Conservation (phyloP, 2,113 vertebrate species). For the Ammodytes marinus region DNA sequence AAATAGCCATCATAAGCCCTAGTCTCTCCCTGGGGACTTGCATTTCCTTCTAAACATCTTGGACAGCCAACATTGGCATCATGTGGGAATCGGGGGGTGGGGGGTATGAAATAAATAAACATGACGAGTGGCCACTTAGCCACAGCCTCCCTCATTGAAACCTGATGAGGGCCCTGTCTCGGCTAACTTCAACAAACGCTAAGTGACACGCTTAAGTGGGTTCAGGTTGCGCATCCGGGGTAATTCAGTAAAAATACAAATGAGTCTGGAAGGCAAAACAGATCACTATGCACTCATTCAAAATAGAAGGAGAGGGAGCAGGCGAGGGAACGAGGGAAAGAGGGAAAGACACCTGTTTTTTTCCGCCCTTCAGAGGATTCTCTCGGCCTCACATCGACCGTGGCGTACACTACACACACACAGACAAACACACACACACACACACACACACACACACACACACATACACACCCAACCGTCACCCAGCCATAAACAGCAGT, state of each 20-base stretch:
- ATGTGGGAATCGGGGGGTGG: constrained; percentile 52
- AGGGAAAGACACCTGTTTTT: constrained; percentile 56
- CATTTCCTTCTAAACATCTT: constrained; percentile 71
- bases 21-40: constrained; percentile 45
- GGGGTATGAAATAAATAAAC: constrained; percentile 85
- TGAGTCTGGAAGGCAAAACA: constrained; percentile 79
- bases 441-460: not conserved
- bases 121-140: constrained; percentile 87
- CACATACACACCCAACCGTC: constrained; percentile 3
- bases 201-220: constrained; percentile 86
- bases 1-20: constrained; percentile 41
- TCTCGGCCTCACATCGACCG: constrained; percentile 45
- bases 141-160: constrained; percentile 81
- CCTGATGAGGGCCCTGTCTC: constrained; percentile 82
- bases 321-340: constrained; percentile 13
- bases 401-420: constrained; percentile 23
- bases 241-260: constrained; percentile 89
- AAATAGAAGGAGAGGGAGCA: constrained; percentile 58
- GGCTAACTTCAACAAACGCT: constrained; percentile 86
- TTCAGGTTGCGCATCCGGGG: constrained; percentile 85
- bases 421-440: constrained; percentile 32
- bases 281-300: constrained; percentile 80
- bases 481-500: constrained; percentile 75
- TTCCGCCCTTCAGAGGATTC: constrained; percentile 69
- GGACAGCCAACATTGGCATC: constrained; percentile 70